Percentiles rank a stretch among this genome's conserved stretches.
phyloP scores from a whole-genome alignment of 1,140 invertebrate species.

The Carposina sasakii region DNA sequence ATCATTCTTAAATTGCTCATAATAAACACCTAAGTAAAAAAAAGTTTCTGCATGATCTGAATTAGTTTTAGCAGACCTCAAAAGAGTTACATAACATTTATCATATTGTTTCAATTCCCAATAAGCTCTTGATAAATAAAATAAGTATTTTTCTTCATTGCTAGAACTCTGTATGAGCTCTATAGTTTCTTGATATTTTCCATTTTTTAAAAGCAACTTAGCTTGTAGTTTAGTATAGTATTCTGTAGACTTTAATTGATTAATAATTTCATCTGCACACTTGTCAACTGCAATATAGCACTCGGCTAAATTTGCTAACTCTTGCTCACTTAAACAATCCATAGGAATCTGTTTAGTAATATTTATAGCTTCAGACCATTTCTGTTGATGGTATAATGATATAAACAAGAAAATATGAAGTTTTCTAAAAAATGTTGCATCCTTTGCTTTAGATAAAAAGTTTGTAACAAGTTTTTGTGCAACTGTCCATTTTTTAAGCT shows the following conservation, averaged over 20 bases:
- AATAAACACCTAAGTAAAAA: slow-evolving; percentile 84
- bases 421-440: slow-evolving; percentile 31
- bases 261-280: slow-evolving; percentile 32
- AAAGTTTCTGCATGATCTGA: slow-evolving; percentile 82
- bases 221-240: slow-evolving; percentile 51
- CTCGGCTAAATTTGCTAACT: slow-evolving; percentile 46
- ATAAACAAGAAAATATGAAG: slow-evolving; percentile 51
- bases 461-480: slow-evolving; percentile 70
- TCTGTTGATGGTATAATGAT: slow-evolving; percentile 60
- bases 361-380: slow-evolving; percentile 66
- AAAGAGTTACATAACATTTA: slow-evolving; percentile 76
- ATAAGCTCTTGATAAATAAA: slow-evolving; percentile 79
- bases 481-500: slow-evolving; percentile 74
- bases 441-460: slow-evolving; percentile 52
- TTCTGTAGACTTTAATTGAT: slow-evolving; percentile 38
- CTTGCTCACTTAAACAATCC: slow-evolving; percentile 30
- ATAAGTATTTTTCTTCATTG: slow-evolving; percentile 70
- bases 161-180: slow-evolving; percentile 63
- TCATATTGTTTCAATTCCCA: slow-evolving; percentile 76
- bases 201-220: slow-evolving; percentile 59
- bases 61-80: slow-evolving; percentile 84
- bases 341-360: slow-evolving; percentile 35
- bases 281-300: slow-evolving; percentile 56
- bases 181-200: slow-evolving; percentile 73
- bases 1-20: slow-evolving; percentile 75